Evolutionary conservation across 1,140 invertebrate genomes (phyloP).

Genomic region (Heliconius hermathena): DNA sequence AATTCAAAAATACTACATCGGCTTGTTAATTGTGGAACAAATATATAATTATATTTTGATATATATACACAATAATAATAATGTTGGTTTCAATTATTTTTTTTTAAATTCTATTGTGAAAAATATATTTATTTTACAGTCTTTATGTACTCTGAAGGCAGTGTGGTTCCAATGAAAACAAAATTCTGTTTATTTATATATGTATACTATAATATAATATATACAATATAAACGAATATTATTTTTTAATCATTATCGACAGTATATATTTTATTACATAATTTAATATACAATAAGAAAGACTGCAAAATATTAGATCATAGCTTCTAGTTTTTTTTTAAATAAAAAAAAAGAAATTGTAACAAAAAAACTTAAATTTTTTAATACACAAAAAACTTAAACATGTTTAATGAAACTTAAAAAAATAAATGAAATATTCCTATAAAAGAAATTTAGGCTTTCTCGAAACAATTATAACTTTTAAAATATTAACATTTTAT

Average conservation of each 20-base stretch:
- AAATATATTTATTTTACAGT: constrained; percentile 8
- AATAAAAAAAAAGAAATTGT: background rate
- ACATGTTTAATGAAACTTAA: too few relatives aligned
- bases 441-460: too few relatives aligned
- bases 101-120: constrained; percentile 3
- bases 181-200: constrained; percentile 4
- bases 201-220: background rate
- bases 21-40: background rate
- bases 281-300: background rate
- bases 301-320: background rate
- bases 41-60: background rate
- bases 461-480: too few relatives aligned
- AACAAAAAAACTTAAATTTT: too few relatives aligned
- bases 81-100: background rate
- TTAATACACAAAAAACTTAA: too few relatives aligned
- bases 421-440: too few relatives aligned
- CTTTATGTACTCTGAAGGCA: constrained; percentile 10
- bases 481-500: too few relatives aligned
- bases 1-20: background rate
- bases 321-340: background rate
- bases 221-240: background rate
- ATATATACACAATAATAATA: background rate
- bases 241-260: background rate
- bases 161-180: background rate
- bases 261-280: background rate